phyloP scores from a whole-genome alignment of 92 coral and sea anemone genomes.

The Zoanthus sansibaricus region DNA sequence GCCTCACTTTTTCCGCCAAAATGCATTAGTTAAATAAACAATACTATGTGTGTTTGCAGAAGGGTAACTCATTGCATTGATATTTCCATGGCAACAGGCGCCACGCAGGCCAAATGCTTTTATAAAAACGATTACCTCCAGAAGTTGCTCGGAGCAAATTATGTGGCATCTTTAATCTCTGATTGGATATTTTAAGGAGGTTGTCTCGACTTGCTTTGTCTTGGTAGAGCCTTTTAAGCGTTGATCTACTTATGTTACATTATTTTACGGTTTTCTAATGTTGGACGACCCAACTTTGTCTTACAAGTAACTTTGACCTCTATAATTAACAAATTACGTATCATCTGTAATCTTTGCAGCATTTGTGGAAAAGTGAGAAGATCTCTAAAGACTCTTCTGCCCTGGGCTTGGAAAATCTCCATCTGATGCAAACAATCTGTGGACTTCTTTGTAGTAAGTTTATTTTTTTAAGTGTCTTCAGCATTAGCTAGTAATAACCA shows the following conservation, averaged over 20 bases:
- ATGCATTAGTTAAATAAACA: slow-evolving; percentile 49
- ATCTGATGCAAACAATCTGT: slow-evolving; percentile 38
- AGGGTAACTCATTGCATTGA: slow-evolving; percentile 30
- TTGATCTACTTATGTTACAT: background rate
- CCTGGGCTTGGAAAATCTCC: slow-evolving; percentile 30
- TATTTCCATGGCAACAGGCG: slow-evolving; percentile 41
- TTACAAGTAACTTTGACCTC: background rate
- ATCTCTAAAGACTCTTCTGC: background rate
- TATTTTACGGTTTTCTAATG: background rate
- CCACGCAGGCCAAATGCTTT: slow-evolving; percentile 45
- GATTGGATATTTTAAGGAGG: slow-evolving; percentile 28
- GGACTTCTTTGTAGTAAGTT: slow-evolving; percentile 26
- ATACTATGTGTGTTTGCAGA: slow-evolving; percentile 43
- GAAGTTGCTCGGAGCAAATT: slow-evolving; percentile 27
- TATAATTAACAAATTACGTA: background rate
- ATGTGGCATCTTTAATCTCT: slow-evolving; percentile 33
- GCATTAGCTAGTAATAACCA: slow-evolving; percentile 43
- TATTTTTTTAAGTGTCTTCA: slow-evolving; percentile 10
- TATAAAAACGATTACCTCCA: slow-evolving; percentile 22
- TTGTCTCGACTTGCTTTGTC: slow-evolving; percentile 23
- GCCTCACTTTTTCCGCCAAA: slow-evolving; percentile 28
- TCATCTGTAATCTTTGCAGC: background rate
- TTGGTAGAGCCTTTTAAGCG: background rate
- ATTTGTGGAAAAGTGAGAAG: background rate
- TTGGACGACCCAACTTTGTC: background rate